These are phyloP conservation scores for Probosciger aterrimus DNA, from an alignment of 2,113 vertebrate genomes.

Conservation along the genomic window DNA sequence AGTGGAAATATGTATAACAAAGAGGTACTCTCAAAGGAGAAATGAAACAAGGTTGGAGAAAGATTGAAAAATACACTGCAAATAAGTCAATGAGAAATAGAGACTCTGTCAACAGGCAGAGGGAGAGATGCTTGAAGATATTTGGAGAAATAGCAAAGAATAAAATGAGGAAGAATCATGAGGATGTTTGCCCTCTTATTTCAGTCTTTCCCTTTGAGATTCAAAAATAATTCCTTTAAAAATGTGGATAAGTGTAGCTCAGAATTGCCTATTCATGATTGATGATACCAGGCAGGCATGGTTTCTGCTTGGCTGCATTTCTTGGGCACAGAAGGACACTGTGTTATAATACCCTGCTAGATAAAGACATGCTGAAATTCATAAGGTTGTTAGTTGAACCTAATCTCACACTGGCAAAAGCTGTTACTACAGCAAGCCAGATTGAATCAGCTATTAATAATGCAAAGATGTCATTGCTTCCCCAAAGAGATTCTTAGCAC, in stretches of 20 bases:
- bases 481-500: conserved; percentile 42
- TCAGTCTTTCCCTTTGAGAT: not conserved
- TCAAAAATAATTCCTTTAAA: not conserved
- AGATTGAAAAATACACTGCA: not conserved
- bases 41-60: not conserved
- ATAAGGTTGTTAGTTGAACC: conserved; percentile 28
- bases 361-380: conserved; percentile 26
- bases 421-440: conserved; percentile 57
- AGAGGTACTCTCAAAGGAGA: not conserved
- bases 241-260: not conserved
- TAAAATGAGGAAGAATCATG: not conserved
- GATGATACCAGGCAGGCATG: not conserved
- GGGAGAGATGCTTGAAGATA: not conserved
- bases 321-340: not conserved
- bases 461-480: conserved; percentile 57
- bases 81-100: not conserved
- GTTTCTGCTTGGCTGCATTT: not conserved
- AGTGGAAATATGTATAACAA: not conserved
- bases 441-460: conserved; percentile 68
- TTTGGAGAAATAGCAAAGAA: not conserved
- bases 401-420: conserved; percentile 61
- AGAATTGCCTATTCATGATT: not conserved
- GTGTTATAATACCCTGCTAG: not conserved
- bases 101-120: not conserved
- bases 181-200: not conserved